These are phyloP conservation scores for Hirudo medicinalis DNA, from an alignment of 1,140 invertebrate species.

Conservation along the genomic window DNA sequence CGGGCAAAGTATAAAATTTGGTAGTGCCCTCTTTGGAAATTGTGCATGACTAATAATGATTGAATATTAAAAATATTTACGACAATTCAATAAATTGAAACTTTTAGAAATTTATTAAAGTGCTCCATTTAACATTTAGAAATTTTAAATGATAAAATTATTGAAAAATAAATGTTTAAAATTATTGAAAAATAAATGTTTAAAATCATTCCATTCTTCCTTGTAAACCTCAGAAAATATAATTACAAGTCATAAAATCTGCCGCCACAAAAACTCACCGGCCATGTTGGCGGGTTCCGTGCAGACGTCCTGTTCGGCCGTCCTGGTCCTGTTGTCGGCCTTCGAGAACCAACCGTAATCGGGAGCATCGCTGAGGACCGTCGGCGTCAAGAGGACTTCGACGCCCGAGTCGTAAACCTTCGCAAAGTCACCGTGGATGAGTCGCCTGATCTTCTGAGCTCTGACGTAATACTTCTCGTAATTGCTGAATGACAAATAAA, in stretches of 20 bases:
- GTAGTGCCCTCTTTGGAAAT: background rate
- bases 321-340: constrained; percentile 67
- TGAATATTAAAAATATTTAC: background rate
- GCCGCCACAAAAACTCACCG: constrained; percentile 42
- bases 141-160: too few species aligned
- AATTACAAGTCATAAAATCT: constrained; percentile 12
- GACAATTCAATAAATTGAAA: background rate
- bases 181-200: too few species aligned
- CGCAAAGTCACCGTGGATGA: constrained; percentile 77
- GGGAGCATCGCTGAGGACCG: constrained; percentile 70
- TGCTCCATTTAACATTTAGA: background rate
- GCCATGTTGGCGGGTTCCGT: constrained; percentile 92
- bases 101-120: background rate
- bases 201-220: background rate
- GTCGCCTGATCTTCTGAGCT: constrained; percentile 70
- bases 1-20: constrained; percentile 21
- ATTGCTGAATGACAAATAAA: constrained; percentile 49
- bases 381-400: constrained; percentile 81
- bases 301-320: constrained; percentile 78
- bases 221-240: too few species aligned
- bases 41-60: background rate
- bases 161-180: too few species aligned
- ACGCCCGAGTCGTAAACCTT: constrained; percentile 55
- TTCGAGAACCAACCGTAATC: constrained; percentile 59
- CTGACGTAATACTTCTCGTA: constrained; percentile 83